These are phyloP conservation scores for Bubalus kerabau DNA, from an alignment of 2,113 vertebrate species.

Conservation along the genomic window DNA sequence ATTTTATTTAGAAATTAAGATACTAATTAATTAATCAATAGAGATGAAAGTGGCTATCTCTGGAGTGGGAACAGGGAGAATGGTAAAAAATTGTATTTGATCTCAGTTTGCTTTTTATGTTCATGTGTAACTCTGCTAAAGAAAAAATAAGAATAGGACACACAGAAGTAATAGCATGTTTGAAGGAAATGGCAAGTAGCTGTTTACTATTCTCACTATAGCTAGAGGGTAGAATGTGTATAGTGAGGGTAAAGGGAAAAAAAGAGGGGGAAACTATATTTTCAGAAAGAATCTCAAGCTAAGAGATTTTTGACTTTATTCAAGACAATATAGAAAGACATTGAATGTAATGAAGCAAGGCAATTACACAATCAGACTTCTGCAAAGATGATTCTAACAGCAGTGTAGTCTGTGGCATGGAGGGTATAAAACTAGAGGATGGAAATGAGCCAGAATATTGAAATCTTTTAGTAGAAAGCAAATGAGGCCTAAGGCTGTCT, in stretches of 20 bases:
- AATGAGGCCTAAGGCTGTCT: neutral
- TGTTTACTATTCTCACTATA: neutral
- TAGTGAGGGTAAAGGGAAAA: neutral
- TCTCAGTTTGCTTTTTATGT: neutral
- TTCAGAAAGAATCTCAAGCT: neutral
- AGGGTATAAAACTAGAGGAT: neutral
- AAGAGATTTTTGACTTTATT: constrained; percentile 6
- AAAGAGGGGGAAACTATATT: neutral
- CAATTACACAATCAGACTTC: neutral
- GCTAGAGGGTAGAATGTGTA: neutral
- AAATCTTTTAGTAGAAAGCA: neutral
- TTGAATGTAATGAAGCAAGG: neutral
- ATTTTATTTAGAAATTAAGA: constrained; percentile 21
- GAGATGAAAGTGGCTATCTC: neutral
- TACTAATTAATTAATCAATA: neutral
- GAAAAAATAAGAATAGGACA: neutral
- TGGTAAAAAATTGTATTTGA: neutral
- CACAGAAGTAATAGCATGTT: neutral
- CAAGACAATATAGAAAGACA: neutral
- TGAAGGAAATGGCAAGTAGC: neutral
- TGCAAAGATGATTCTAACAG: neutral
- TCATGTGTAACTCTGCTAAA: neutral
- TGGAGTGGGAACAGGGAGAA: neutral
- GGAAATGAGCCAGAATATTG: neutral
- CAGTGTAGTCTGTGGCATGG: neutral